Conservation (phyloP, 2,113 vertebrate genomes). For the Synchiropus splendidus region DNA sequence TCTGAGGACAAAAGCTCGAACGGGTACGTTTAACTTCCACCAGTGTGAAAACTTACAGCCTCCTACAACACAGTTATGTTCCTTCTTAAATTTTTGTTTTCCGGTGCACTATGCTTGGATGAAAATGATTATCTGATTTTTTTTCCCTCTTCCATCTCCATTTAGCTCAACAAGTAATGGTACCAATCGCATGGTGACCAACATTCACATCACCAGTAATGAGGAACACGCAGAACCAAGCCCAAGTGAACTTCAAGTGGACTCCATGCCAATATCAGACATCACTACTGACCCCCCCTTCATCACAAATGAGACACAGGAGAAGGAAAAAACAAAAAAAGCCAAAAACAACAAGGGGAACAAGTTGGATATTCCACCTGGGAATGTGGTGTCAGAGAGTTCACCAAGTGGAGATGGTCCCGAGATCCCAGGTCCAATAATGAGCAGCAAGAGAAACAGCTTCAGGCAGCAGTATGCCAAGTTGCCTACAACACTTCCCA, state of each 20-base stretch:
- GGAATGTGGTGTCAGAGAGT: slow-evolving; percentile 14
- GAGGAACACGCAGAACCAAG: slow-evolving; percentile 52
- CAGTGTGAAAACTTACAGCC: no score
- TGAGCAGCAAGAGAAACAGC: slow-evolving; percentile 54
- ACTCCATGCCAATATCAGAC: slow-evolving; percentile 38
- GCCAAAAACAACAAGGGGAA: slow-evolving; percentile 57
- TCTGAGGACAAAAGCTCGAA: slow-evolving; percentile 61
- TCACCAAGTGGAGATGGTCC: slow-evolving; percentile 19
- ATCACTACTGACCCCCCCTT: slow-evolving; percentile 26
- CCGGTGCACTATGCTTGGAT: no score
- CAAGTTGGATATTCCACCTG: slow-evolving; percentile 30
- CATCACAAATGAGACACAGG: slow-evolving; percentile 29
- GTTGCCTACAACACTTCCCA: slow-evolving; percentile 53
- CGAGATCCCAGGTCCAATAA: slow-evolving; percentile 35
- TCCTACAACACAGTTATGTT: slow-evolving; percentile 5
- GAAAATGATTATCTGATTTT: no score
- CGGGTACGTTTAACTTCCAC: no score
- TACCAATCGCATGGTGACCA: slow-evolving; percentile 51
- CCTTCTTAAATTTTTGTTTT: slow-evolving; percentile 4
- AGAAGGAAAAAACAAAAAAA: slow-evolving; percentile 56
- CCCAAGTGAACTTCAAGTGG: slow-evolving; percentile 37
- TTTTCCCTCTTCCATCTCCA: neutral
- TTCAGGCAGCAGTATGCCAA: slow-evolving; percentile 55
- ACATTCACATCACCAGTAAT: slow-evolving; percentile 38
- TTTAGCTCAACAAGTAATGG: slow-evolving; percentile 48